Evolutionary conservation across 2,113 vertebrate genomes (phyloP).

Genomic region (Ondatra zibethicus): DNA sequence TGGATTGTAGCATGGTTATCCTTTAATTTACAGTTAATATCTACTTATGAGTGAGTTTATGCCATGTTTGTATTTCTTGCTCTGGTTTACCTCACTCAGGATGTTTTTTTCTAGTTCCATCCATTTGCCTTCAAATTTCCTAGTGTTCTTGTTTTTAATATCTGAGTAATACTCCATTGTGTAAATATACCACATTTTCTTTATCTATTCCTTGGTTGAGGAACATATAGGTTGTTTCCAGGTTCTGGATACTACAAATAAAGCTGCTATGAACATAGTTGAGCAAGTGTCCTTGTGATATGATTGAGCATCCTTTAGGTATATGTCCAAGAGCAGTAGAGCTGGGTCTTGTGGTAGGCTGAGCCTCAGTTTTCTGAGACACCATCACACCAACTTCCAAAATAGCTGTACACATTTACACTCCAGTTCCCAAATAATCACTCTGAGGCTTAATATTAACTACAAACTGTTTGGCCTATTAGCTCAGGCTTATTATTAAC

Average conservation of each 20-base stretch:
- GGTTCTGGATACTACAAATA: neutral
- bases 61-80: neutral
- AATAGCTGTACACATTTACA: neutral
- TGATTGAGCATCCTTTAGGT: neutral
- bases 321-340: neutral
- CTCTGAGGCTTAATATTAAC: too few species aligned
- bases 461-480: too few species aligned
- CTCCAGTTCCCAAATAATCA: neutral
- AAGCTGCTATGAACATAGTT: neutral
- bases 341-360: neutral
- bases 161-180: neutral
- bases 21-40: neutral
- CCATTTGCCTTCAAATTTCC: neutral
- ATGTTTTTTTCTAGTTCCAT: neutral
- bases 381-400: neutral
- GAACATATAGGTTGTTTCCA: neutral
- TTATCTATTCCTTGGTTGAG: neutral
- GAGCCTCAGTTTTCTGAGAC: neutral
- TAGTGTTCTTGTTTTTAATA: neutral
- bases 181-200: neutral
- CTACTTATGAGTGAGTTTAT: neutral
- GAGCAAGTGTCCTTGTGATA: neutral
- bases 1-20: neutral
- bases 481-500: too few species aligned
- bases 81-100: neutral